These are phyloP conservation scores for Lasioglossum figueresi DNA, from an alignment of 2,888 invertebrate genomes.

Conservation along the genomic window DNA sequence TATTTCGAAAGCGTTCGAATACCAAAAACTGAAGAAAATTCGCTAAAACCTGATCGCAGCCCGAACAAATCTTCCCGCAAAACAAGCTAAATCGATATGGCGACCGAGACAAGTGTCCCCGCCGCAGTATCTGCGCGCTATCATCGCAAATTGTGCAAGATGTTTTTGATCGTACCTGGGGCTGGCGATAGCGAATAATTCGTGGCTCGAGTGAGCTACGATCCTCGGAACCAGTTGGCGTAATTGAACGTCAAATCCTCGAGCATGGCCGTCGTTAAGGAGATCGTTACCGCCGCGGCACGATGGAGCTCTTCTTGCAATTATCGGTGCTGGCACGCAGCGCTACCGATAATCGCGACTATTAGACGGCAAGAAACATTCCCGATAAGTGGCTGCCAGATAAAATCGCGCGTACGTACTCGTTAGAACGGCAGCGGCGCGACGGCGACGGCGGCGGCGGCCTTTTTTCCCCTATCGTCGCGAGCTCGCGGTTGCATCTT, in stretches of 20 bases:
- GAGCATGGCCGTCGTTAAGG: slow-evolving; percentile 33
- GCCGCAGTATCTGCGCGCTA: background rate
- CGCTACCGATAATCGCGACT: slow-evolving; percentile 54
- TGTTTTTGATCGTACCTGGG: background rate
- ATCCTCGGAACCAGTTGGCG: slow-evolving; percentile 26
- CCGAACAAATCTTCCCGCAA: rapidly evolving
- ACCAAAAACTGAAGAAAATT: background rate
- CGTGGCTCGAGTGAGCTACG: slow-evolving; percentile 13
- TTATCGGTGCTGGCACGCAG: slow-evolving; percentile 53
- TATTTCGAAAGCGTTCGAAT: background rate
- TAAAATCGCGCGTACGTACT: slow-evolving; percentile 42
- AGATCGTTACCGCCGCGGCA: slow-evolving; percentile 48
- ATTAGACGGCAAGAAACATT: slow-evolving; percentile 54
- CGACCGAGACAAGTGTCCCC: background rate
- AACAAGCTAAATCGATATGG: background rate
- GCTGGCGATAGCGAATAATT: slow-evolving; percentile 7
- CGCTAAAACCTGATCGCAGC: background rate
- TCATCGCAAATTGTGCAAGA: background rate
- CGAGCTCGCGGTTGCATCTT: slow-evolving; percentile 21
- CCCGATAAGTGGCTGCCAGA: slow-evolving; percentile 46
- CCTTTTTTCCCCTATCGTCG: slow-evolving; percentile 3
- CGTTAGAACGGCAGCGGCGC: slow-evolving; percentile 12
- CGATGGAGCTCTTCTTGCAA: slow-evolving; percentile 39
- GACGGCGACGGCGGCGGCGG: background rate
- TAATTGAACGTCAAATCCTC: slow-evolving; percentile 51